Evolutionary conservation across 2,113 vertebrate species (phyloP), one percentile per base, ranked within the genome.

Genomic region (Leptobrachium leishanense): DNA sequence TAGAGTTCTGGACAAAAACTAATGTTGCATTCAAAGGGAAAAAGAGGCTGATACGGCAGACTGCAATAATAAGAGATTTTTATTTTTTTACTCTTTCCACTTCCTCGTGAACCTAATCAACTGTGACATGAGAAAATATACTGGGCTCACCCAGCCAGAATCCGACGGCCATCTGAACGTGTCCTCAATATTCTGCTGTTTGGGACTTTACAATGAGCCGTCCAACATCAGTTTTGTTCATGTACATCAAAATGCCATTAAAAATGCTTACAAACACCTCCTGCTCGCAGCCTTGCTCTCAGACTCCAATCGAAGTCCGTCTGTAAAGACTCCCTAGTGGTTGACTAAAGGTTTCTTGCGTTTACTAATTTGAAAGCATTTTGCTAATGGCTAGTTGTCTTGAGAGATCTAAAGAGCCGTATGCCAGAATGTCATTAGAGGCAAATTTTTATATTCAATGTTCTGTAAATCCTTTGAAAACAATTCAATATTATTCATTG

Each of bases 161-260:
- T 95, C 87, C 87, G 89, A 86, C 90, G 88, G 87, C 88, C 89
- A 91, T 90, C 92, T 92, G 90, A 93, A 93, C 92, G 92, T 87
- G 89, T 92, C 92, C 91, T 91, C 90, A 90, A 91, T 87, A 90
- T 90, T 92, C 91, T 84, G 87, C 89, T 91, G 90, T 89, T 94
- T 92, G 90, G 90, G 93, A 89, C 92, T 94, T 90, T 87, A 89
- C 92, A 92, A 90, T 90, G 90, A 92, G 93, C 91, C 89, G 92
- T 90, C 91, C 85, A 76, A 93, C 92, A 93, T 94, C 93, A 93
- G 90, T 94, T 93, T 95, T 91, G 92, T 91, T 93, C 90, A 90
- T 95, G 94, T 96, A 98, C 96, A 98, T 96, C 95, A 95, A 98
- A 98, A 98, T 94, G 94, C 95, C 95, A 98, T 99, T 98, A 98